Base-by-base conservation (phyloP, 53 echinoderm and acorn worm genomes). In the Echinarachnius parma region DNA sequence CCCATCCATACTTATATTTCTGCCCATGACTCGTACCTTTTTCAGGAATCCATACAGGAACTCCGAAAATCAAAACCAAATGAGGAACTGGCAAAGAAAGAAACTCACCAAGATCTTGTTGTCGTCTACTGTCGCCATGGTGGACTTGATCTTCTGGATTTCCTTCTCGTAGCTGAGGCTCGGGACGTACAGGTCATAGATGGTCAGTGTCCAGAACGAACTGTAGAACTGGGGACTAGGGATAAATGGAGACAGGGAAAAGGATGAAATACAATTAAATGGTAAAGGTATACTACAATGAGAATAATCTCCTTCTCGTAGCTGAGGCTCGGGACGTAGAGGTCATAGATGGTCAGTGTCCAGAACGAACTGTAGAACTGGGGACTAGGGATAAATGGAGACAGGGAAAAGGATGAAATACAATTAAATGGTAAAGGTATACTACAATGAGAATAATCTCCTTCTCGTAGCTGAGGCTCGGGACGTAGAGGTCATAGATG, bases 281-380 rank as follows among this genome's bases (percentile, higher is more conserved):
- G n/a, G n/a, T n/a, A n/a, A n/a, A n/a, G n/a, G n/a, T n/a, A n/a
- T n/a, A n/a, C n/a, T n/a, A n/a, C n/a, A n/a, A n/a, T n/a, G n/a
- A n/a, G n/a, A n/a, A n/a, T 79, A 35, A 82, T 81, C 70, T 94
- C 95, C 22, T 94, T 94, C 21, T 86, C 87, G 27, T 94, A 94
- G 76, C 95, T 94, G 29, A 48, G 48, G n/a, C 60, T 64, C 20
- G 96, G 96, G 19, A 95, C 87, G 32, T 87, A 64, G 10, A 95
- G 77, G 46, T 95, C 96, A 23, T 95, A 95, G 90, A 87, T 95
- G 20, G 96, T 81, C 64, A 95, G 56, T 0, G 96, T 87, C 96
- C 96, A 95, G 85, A 95, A 95, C 11, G 90, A 87, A 4, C 62
- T 76, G 66, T 95, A 95, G 65, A 95, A 95, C 77, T 95, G 96